Evolutionary conservation across 1,140 invertebrate genomes (phyloP), one percentile per base, ranked within the genome.

Genomic region (Brachystomella parvula): DNA sequence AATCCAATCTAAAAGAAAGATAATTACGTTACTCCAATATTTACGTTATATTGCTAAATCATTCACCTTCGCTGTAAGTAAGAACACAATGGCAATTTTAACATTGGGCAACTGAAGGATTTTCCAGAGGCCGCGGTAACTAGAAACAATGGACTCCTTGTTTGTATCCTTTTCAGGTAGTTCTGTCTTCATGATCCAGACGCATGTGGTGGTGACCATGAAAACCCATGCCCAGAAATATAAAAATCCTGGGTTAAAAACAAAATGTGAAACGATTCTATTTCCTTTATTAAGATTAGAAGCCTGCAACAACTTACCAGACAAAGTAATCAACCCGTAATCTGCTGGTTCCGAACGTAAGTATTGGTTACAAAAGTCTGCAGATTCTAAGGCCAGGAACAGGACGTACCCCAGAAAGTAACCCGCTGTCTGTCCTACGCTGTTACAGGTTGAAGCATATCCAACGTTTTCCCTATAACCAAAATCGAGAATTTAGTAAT

Each of bases 401-500:
- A 98, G 80, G 2, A 98, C 92, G 81, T 98, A 98, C 44, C 97
- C 96, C 1, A 99, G 79, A 76, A 99, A 98, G 79, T 92, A 97
- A 1, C 97, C 97, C 63, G 93, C 89, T 0, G 95, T 98, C 82
- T 99, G 96, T 21, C 97, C 97, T 12, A 98, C 94, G 74, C 90
- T 91, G 76, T 99, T 99, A 77, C 97, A 99, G 0, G 96, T 99
- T 15, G 95, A 98, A 9, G 96, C 97, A 81, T 98, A 95, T n/a
- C 92, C 94, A 33, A 99, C 93, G 81, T 99, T 99, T 76, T 83
- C 87, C 82, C 84, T 84, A 77, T 75, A 81, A 74, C 70, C 70
- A 66, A 61, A 70, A 69, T 49, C 58, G 47, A 64, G 69, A 62
- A 71, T 28, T 33, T 49, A n/a, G n/a, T n/a, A n/a, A n/a, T n/a